Evolutionary conservation across 2,113 vertebrate species (phyloP).

Genomic region (Channa maculata): DNA sequence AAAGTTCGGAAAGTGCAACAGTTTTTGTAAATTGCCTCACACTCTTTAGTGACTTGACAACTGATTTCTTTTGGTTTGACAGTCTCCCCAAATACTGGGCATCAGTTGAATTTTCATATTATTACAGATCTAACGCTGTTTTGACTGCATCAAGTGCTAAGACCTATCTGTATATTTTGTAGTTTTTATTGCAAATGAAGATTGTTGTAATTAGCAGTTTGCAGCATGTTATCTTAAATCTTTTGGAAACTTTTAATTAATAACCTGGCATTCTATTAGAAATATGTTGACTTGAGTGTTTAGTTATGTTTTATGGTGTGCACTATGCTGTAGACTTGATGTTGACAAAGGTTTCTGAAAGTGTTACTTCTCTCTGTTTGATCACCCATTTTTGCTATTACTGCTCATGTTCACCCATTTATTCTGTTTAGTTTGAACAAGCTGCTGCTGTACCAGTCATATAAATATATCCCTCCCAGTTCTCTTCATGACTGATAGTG

Average conservation of each 20-base stretch:
- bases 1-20: constrained; percentile 21
- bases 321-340: neutral
- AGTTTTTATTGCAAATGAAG: neutral
- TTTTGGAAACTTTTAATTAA: neutral
- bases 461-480: neutral
- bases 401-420: neutral
- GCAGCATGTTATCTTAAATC: neutral
- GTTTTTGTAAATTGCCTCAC: constrained; percentile 45
- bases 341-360: neutral
- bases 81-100: constrained; percentile 25
- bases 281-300: neutral
- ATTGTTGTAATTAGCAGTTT: neutral
- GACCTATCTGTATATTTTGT: neutral
- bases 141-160: constrained; percentile 25
- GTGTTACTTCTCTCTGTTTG: constrained; percentile 5
- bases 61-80: constrained; percentile 43
- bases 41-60: constrained; percentile 55
- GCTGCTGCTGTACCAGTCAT: neutral
- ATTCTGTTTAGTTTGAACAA: constrained; percentile 1
- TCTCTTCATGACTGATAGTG: neutral
- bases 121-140: constrained; percentile 30
- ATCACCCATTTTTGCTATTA: neutral
- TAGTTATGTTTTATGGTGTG: neutral
- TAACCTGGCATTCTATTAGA: neutral
- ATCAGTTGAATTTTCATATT: constrained; percentile 46